A percentile compares a stretch with the other conserved stretches of the same genome.
These are phyloP conservation scores for Harpagifer antarcticus DNA, from an alignment of 2,797 vertebrate genomes.

Conservation along the genomic window DNA sequence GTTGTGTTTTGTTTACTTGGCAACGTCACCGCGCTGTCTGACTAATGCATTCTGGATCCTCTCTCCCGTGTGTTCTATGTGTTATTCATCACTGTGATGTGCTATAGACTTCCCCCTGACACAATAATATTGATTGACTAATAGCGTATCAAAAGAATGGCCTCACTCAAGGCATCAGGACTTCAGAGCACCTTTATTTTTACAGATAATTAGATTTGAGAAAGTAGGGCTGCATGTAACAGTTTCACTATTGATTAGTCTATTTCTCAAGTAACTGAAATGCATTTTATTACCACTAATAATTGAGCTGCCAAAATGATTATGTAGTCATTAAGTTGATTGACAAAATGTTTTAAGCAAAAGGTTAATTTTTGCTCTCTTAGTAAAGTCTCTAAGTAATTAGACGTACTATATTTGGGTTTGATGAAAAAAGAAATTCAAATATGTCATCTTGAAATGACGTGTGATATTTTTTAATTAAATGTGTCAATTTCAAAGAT, in stretches of 20 bases:
- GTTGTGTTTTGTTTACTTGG: slow-evolving; percentile 82
- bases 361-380: no score
- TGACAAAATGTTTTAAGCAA: no score
- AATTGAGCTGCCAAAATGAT: no score
- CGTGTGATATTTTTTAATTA: not conserved
- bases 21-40: slow-evolving; percentile 75
- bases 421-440: not conserved
- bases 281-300: not conserved
- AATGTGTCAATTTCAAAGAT: not conserved
- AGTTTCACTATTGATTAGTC: slow-evolving; percentile 22
- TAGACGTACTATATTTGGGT: not conserved
- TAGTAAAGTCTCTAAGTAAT: no score
- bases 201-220: slow-evolving; percentile 37
- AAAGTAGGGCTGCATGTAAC: slow-evolving; percentile 19
- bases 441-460: not conserved
- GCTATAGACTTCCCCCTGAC: slow-evolving; percentile 74
- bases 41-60: slow-evolving; percentile 79
- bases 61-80: slow-evolving; percentile 78
- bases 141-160: slow-evolving; percentile 72
- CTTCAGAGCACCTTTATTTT: slow-evolving; percentile 36
- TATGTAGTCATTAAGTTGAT: no score
- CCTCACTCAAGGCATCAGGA: slow-evolving; percentile 47
- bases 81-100: slow-evolving; percentile 76
- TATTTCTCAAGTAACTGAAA: not conserved
- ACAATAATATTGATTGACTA: slow-evolving; percentile 77